Evolutionary conservation across 2,888 invertebrate species (phyloP), one percentile per base, ranked within the genome.

Genomic region (Microctonus brassicae): DNA sequence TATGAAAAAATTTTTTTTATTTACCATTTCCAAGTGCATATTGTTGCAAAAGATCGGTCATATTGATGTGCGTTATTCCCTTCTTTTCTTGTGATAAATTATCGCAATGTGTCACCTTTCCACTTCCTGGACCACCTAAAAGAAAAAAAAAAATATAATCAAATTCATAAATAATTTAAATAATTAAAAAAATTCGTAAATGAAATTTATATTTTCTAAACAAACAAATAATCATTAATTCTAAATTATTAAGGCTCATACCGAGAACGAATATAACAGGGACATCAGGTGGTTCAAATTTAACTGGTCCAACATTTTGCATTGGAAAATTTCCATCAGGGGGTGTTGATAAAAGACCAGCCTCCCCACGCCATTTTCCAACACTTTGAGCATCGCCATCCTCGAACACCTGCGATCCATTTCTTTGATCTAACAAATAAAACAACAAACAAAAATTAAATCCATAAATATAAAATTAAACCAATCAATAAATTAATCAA

Each of bases 61-160:
- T 96, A 88, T 96, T 96, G 87, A 96, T 95, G 88, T 96, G 96
- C 61, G 93, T 93, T 66, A 95, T 91, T 55, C 95, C 95, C 72
- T 93, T 92, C 79, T 94, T 92, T 88, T 96, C 96, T 88, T 95
- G 94, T 92, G 94, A 94, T 83, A 96, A 90, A 83, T 93, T 95
- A 88, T 96, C 97, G 89, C 98, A 98, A 88, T 98, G 97, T 83
- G 98, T 98, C 90, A 98, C 97, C 93, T 98, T 98, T 58, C 98
- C 98, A 88, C 97, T 97, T 80, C 97, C 98, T 77, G 98, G 98
- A 76, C 98, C 98, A 83, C 98, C 97, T 95, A 83, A 17, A 83
- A n/a, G n/a, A n/a, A n/a, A n/a, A n/a, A n/a, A n/a, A n/a, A n/a
- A n/a, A n/a, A n/a, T n/a, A n/a, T n/a, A n/a, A n/a, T n/a, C n/a